These are phyloP conservation scores for Hypomecis punctinalis DNA, from an alignment of 2,888 invertebrate species.

Conservation along the genomic window DNA sequence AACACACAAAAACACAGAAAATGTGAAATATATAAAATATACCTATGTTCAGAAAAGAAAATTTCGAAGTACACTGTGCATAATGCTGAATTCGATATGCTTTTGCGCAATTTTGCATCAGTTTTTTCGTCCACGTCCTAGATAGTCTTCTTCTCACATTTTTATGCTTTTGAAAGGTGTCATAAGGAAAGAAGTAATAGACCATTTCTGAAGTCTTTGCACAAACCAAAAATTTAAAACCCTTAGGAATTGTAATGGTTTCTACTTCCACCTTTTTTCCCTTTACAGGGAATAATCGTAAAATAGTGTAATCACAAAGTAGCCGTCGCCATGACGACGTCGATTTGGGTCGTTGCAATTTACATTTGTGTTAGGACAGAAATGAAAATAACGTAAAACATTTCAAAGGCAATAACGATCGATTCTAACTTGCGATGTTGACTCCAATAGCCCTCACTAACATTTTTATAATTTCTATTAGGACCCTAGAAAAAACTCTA, in stretches of 20 bases:
- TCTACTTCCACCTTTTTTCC: conserved; percentile 34
- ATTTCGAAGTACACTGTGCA: conserved; percentile 33
- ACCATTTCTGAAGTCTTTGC: conserved; percentile 33
- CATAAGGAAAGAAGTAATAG: conserved; percentile 36
- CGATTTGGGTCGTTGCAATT: conserved; percentile 15
- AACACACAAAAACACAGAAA: conserved; percentile 2
- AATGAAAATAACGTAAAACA: conserved; percentile 23
- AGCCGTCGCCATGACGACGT: conserved; percentile 17
- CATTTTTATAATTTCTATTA: conserved; percentile 20
- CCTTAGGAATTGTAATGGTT: conserved; percentile 34
- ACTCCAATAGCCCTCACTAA: conserved; percentile 16
- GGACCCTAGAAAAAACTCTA: conserved; percentile 9
- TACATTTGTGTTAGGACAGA: conserved; percentile 25
- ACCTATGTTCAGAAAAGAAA: conserved; percentile 24
- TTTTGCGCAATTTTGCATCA: conserved; percentile 25
- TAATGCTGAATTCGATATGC: conserved; percentile 24
- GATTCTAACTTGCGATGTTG: conserved; percentile 10
- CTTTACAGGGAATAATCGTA: conserved; percentile 38
- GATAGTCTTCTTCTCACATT: conserved; percentile 29
- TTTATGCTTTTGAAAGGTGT: conserved; percentile 24
- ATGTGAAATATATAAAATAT: conserved; percentile 5
- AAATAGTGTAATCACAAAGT: too few relatives aligned
- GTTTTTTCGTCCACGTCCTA: conserved; percentile 31
- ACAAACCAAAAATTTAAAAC: conserved; percentile 34
- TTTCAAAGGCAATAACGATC: conserved; percentile 9